Evolutionary conservation across 2,888 invertebrate species (phyloP).

Genomic region (Tipula lateralis): DNA sequence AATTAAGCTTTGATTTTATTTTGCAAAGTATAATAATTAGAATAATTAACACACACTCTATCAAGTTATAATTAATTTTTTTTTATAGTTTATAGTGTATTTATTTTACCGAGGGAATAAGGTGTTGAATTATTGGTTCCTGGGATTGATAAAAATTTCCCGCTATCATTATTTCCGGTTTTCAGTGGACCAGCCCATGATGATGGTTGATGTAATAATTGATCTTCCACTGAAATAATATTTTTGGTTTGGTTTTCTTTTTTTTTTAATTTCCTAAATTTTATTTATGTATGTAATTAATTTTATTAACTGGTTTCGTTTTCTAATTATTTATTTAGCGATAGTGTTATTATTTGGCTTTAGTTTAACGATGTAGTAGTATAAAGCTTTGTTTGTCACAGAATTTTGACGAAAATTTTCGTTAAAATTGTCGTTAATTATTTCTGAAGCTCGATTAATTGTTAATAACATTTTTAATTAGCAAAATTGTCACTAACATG

Average conservation of each 20-base stretch:
- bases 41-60: background rate
- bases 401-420: background rate
- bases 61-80: background rate
- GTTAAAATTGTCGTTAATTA: background rate
- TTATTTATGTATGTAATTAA: background rate
- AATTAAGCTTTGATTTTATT: background rate
- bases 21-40: background rate
- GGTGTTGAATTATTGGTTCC: constrained; percentile 42
- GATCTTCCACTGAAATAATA: constrained; percentile 27
- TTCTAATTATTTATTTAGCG: background rate
- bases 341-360: background rate
- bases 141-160: constrained; percentile 48
- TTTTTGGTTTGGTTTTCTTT: background rate
- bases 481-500: too few species aligned
- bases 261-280: background rate
- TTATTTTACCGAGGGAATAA: constrained; percentile 25
- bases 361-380: background rate
- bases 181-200: constrained; percentile 2
- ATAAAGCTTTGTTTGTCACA: background rate
- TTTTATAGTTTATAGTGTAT: background rate
- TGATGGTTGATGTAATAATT: constrained; percentile 27
- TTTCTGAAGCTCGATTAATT: too few species aligned
- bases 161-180: constrained; percentile 40
- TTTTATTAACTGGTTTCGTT: background rate
- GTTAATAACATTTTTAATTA: too few species aligned